Percentiles rank a stretch among this genome's conserved stretches.
phyloP scores from a whole-genome alignment of 2,888 invertebrate genomes.

The Anarsia innoxiella region DNA sequence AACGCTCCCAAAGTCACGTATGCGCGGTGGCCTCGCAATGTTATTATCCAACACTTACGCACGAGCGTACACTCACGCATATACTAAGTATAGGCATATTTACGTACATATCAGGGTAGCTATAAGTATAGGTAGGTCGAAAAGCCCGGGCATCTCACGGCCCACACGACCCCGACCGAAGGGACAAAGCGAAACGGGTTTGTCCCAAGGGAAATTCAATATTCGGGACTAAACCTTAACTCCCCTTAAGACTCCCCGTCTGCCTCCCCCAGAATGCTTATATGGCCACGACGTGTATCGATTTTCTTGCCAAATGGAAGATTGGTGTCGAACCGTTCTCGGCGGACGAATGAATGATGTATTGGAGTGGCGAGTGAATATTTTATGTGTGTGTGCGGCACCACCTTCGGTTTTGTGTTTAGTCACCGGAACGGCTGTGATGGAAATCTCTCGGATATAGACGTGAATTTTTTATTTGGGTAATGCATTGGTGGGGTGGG shows the following conservation, averaged over 20 bases:
- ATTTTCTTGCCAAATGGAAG: conserved; percentile 76
- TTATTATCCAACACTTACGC: conserved; percentile 73
- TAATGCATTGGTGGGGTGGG: conserved; percentile 48
- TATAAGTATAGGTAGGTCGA: conserved; percentile 33
- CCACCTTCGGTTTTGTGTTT: conserved; percentile 52
- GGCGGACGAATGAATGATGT: conserved; percentile 73
- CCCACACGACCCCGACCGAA: conserved; percentile 72
- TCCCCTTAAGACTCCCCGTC: conserved; percentile 73
- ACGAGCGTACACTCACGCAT: conserved; percentile 44
- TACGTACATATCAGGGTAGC: conserved; percentile 26
- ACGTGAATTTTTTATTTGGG: conserved; percentile 65
- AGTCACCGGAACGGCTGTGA: conserved; percentile 58
- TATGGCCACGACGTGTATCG: conserved; percentile 76
- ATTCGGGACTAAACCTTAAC: conserved; percentile 77
- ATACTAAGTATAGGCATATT: conserved; percentile 19
- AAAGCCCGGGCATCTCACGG: conserved; percentile 62
- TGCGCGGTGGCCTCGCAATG: conserved; percentile 63
- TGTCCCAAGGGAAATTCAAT: conserved; percentile 77
- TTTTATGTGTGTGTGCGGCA: conserved; percentile 56
- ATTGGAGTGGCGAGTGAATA: conserved; percentile 67
- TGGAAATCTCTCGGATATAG: conserved; percentile 59
- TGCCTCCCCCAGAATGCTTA: conserved; percentile 72
- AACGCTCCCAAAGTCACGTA: conserved; percentile 70
- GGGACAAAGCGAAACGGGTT: conserved; percentile 76
- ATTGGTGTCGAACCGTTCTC: conserved; percentile 73